Percentiles rank a stretch among this genome's conserved stretches.
phyloP scores from a whole-genome alignment of 1,140 invertebrate species.

The Pseudomyrmex cubaensis region DNA sequence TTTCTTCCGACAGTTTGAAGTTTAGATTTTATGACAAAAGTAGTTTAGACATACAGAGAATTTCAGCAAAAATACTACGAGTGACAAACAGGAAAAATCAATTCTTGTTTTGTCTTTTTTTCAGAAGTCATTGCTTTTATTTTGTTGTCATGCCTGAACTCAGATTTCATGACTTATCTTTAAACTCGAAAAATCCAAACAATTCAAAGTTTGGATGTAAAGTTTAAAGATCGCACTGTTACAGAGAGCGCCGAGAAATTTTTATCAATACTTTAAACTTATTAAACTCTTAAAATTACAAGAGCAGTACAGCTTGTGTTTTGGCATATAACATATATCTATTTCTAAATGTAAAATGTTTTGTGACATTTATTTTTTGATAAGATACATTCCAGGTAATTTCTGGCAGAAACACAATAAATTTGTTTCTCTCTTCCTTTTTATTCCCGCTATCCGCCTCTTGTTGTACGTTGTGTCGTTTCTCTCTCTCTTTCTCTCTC shows the following conservation, averaged over 20 bases:
- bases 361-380: neutral
- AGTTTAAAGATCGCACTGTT: neutral
- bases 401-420: conserved; percentile 34
- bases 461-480: neutral
- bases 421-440: conserved; percentile 45
- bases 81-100: neutral
- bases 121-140: neutral
- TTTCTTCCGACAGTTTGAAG: neutral
- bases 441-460: conserved; percentile 18
- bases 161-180: neutral
- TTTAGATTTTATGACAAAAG: conserved; percentile 24
- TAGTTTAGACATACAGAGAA: neutral
- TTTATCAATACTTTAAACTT: too few relatives aligned
- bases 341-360: conserved; percentile 4
- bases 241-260: too few relatives aligned
- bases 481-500: neutral
- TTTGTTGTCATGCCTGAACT: neutral
- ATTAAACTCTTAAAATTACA: neutral
- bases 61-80: neutral
- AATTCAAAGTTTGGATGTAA: neutral
- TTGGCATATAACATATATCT: neutral
- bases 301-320: neutral
- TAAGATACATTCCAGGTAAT: neutral
- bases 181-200: neutral
- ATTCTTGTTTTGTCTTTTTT: neutral